Conservation (phyloP, 64 coral and sea anemone species). For the Stichodactyla mertensii region DNA sequence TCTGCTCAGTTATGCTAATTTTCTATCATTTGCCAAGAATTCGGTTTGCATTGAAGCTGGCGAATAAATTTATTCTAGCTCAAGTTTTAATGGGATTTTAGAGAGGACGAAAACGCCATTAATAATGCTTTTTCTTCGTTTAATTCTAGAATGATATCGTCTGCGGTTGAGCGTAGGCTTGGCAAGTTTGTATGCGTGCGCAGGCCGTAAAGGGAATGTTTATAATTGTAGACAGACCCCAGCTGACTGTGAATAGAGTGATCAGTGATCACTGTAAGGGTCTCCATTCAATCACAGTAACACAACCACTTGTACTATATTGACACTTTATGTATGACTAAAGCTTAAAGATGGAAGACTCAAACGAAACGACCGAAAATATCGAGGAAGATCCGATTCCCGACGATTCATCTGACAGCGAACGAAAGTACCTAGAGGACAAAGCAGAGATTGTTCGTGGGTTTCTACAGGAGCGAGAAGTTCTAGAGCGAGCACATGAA, state of each 20-base stretch:
- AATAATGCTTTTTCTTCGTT: neutral
- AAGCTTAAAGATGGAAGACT: neutral
- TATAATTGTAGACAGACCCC: neutral
- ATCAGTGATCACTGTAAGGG: neutral
- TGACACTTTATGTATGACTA: slow-evolving; percentile 5
- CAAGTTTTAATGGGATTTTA: neutral
- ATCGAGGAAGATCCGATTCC: neutral
- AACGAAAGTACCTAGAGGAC: slow-evolving; percentile 52
- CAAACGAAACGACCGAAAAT: slow-evolving; percentile 4
- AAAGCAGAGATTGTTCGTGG: slow-evolving; percentile 93
- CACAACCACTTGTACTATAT: neutral
- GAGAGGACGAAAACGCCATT: neutral
- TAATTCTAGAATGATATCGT: neutral
- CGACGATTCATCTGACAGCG: neutral
- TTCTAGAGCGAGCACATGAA: slow-evolving; percentile 70
- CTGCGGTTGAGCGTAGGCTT: neutral
- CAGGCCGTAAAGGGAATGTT: neutral
- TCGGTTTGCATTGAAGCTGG: neutral
- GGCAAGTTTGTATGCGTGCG: neutral
- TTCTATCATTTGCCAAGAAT: neutral
- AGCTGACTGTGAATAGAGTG: neutral
- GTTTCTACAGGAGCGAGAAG: slow-evolving; percentile 83
- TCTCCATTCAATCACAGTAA: slow-evolving; percentile 2
- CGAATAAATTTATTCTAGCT: neutral
- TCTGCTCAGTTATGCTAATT: neutral